These are phyloP conservation scores for Thalassophryne amazonica DNA, from an alignment of 2,797 vertebrate species.

Conservation along the genomic window DNA sequence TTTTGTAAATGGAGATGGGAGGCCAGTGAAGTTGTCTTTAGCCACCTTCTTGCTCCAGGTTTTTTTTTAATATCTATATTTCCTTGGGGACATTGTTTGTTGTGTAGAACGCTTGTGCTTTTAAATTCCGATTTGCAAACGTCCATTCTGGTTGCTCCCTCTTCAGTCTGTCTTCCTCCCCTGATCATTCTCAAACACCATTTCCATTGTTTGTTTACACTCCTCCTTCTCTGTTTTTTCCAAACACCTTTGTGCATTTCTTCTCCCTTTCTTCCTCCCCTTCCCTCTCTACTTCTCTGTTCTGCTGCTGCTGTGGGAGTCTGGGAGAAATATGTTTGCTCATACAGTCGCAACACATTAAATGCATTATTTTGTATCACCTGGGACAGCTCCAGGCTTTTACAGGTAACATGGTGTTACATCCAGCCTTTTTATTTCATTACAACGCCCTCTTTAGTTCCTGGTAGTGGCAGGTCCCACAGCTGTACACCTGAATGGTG, in stretches of 20 bases:
- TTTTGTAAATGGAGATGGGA: slow-evolving; percentile 16
- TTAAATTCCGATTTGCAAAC: slow-evolving; percentile 74
- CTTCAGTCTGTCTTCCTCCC: slow-evolving; percentile 22
- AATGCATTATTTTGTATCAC: slow-evolving; percentile 68
- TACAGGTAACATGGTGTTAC: slow-evolving; percentile 60
- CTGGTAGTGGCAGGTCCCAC: slow-evolving; percentile 53
- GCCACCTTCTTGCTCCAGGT: slow-evolving; percentile 14
- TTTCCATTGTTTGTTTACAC: slow-evolving; percentile 30
- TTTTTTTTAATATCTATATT: slow-evolving; percentile 49
- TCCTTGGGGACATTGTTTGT: slow-evolving; percentile 41
- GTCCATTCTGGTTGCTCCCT: slow-evolving; percentile 38
- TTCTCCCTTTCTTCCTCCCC: slow-evolving; percentile 4
- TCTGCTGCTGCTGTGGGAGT: slow-evolving; percentile 43
- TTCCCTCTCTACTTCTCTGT: slow-evolving; percentile 15
- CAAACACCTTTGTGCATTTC: slow-evolving; percentile 35
- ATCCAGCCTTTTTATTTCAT: slow-evolving; percentile 65
- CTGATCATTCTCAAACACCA: slow-evolving; percentile 23
- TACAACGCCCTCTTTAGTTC: slow-evolving; percentile 62
- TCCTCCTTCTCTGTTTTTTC: slow-evolving; percentile 14
- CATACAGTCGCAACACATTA: slow-evolving; percentile 65
- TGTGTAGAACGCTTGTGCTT: slow-evolving; percentile 54
- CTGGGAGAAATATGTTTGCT: slow-evolving; percentile 61
- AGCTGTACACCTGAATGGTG: slow-evolving; percentile 47
- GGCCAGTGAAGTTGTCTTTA: slow-evolving; percentile 21
- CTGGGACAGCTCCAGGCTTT: slow-evolving; percentile 55